phyloP scores from a whole-genome alignment of 2,113 vertebrate genomes.

The Sander vitreus region DNA sequence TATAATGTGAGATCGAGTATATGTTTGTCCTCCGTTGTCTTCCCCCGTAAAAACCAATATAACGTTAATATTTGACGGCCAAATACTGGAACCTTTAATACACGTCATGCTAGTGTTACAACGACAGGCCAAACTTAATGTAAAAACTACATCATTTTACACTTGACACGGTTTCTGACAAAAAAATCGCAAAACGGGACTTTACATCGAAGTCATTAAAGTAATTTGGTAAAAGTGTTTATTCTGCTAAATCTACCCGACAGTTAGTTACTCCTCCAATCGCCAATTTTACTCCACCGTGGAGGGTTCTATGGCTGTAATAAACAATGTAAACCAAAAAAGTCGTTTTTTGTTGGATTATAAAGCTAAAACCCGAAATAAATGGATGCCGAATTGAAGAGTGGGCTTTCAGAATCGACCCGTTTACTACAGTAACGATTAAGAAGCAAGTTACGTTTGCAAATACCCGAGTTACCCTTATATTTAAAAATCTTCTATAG shows the following conservation, averaged over 20 bases:
- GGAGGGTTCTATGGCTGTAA: no score
- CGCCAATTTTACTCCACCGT: no score
- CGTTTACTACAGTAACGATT: accelerated
- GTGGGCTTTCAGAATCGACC: accelerated
- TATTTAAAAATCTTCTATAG: accelerated
- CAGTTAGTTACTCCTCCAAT: not conserved
- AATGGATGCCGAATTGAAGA: not conserved
- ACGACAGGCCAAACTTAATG: slow-evolving; percentile 2
- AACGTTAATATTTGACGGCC: not conserved
- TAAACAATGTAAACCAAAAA: accelerated
- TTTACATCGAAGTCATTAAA: accelerated
- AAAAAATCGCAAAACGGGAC: not conserved
- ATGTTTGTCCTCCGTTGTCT: no score
- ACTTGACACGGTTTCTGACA: accelerated
- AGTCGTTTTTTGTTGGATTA: not conserved
- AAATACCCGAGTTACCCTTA: not conserved
- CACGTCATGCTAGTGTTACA: slow-evolving; percentile 52
- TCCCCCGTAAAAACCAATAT: no score
- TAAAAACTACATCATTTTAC: not conserved
- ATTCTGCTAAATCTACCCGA: not conserved
- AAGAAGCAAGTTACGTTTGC: accelerated
- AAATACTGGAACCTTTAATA: not conserved
- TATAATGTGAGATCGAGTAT: not conserved
- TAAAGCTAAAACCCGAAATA: accelerated
- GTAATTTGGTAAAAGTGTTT: not conserved